Base-by-base conservation (phyloP, 2,113 vertebrate species). In the Origma solitaria region DNA sequence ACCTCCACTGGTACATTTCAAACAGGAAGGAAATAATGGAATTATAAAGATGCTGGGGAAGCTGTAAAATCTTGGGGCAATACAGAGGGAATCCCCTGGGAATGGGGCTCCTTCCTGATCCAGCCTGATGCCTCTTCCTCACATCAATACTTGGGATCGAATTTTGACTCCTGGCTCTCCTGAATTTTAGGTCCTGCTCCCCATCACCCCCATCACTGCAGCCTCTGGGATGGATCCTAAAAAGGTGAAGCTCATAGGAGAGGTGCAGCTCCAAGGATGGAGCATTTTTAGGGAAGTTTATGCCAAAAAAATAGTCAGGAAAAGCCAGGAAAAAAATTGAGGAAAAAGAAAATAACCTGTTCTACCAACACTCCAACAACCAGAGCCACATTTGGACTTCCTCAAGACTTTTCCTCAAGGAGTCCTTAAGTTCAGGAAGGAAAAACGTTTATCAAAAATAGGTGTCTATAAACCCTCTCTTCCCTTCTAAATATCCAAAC, bases 161-260 rank as follows among this genome's bases (percentile, higher is more conserved):
- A 38, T 50, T 38, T 68, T 9, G 37, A 40, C 17, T 88, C 65
- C 40, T 33, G 40, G 18, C 23, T 49, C 6, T 37, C 78, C 56
- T n/a, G 17, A 40, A 25, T 54, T 94, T 82, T 6, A 53, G 56
- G 24, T 79, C 13, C 69, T 7, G 16, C 12, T 57, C 24, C 76
- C 21, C 1, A 1, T 27, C 38, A 23, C 11, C 28, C 31, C 53
- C 10, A 0, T 3, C 66, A 13, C 1, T 54, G 72, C 1, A 40
- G 31, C 20, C 25, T 16, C 61, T 18, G 33, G 51, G 33, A 25
- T 35, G 24, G 40, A 73, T 51, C 35, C 49, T 22, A 2, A 80
- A 82, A 54, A 60, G 35, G 11, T 24, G 49, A 60, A 70, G 54
- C 25, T 30, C 4, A 1, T 11, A 15, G 27, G 54, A 53, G 20